Evolutionary conservation across 2,797 vertebrate genomes (phyloP).

Genomic region (Falco rusticolus): DNA sequence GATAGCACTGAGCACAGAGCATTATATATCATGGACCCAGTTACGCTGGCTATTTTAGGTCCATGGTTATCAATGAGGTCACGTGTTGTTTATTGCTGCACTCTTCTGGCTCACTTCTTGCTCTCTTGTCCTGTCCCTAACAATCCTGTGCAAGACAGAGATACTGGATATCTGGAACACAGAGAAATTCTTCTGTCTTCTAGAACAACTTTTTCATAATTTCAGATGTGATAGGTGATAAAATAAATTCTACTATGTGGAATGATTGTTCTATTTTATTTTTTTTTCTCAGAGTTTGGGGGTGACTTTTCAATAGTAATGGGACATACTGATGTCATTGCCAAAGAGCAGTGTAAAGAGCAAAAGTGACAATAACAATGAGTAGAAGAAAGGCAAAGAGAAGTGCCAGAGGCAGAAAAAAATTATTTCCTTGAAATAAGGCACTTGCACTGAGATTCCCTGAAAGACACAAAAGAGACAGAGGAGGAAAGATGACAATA

Average conservation of each 20-base stretch:
- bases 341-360: neutral
- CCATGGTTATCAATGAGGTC: neutral
- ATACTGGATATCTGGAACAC: neutral
- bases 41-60: conserved; percentile 5
- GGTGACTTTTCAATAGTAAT: neutral
- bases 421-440: conserved; percentile 11
- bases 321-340: neutral
- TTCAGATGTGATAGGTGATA: neutral
- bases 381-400: conserved; percentile 1
- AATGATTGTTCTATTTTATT: neutral
- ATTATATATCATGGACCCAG: neutral
- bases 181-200: neutral
- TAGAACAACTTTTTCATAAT: neutral
- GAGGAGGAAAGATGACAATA: neutral
- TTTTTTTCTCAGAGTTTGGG: neutral
- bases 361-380: neutral
- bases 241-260: neutral
- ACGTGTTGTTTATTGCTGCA: neutral
- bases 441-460: neutral
- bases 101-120: neutral
- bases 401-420: conserved; percentile 1
- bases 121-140: neutral
- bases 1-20: neutral
- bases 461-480: conserved; percentile 35
- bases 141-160: neutral